Evolutionary conservation across 2,113 vertebrate species (phyloP), one percentile per base, ranked within the genome.

Genomic region (Xyrauchen texanus): DNA sequence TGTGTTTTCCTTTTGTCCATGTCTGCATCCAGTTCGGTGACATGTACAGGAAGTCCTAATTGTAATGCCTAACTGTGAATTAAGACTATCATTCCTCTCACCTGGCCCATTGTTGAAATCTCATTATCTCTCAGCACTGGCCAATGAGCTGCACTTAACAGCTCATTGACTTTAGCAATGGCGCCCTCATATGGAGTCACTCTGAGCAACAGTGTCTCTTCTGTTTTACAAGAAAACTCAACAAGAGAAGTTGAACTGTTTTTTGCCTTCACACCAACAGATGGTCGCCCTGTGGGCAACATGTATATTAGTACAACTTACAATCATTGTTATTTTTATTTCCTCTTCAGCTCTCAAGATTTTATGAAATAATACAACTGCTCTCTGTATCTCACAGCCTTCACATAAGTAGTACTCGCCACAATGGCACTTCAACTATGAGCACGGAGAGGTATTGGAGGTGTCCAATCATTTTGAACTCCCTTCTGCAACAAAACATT

Each of bases 181-280:
- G 67, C 67, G 47, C n/a, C 15, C 58, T 64, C 52, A 34, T 85
- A 46, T n/a, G 86, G 12, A 4, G 52, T 86, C 1, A 91, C 16
- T 65, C 78, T 90, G 3, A 92, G 6, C 8, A 91, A 85, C 62
- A 91, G 82, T 0, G 80, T 79, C 76, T 91, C 91, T 13, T 21
- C 7, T 91, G 68, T 0, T 0, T 1, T 0, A 11, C 7, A 46
- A 92, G 61, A 74, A 89, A 91, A 0, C 73, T 44, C 1, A 52
- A 10, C 6, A 13, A 81, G 65, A n/a, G 0, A 0, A 2, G 34
- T 57, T 78, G 16, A 68, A 12, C 8, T 49, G 4, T 51, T 9
- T 44, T 13, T 69, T 10, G 16, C 55, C 16, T 3, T 69, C 66
- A 78, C 76, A 78, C 8, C 5, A n/a, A 61, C 13, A 52, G 58